Evolutionary conservation across 2,888 invertebrate genomes (phyloP).

Genomic region (Cataglyphis rosenhaueri): DNA sequence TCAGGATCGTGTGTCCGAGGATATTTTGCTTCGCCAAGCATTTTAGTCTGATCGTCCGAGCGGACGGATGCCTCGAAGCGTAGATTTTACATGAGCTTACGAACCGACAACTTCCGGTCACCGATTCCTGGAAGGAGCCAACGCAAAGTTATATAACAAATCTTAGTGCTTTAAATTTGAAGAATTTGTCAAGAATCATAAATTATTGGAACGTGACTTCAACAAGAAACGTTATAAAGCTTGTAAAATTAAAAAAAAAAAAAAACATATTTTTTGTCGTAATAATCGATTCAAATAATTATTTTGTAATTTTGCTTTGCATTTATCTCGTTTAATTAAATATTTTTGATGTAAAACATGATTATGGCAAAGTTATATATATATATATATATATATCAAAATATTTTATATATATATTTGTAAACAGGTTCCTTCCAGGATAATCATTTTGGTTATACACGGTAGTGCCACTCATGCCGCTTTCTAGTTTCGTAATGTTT

Average conservation of each 20-base stretch:
- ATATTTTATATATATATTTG: not conserved
- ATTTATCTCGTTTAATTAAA: not conserved
- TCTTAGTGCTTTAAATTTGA: not conserved
- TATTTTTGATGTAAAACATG: not conserved
- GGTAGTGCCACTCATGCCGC: not conserved
- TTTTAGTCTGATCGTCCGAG: not conserved
- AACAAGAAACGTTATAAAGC: not conserved
- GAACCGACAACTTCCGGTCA: not conserved
- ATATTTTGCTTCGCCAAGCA: not conserved
- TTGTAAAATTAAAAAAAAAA: not conserved
- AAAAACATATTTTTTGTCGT: not conserved
- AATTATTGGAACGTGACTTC: not conserved
- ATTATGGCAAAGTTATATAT: not conserved
- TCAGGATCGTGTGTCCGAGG: not conserved
- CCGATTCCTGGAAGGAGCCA: not conserved
- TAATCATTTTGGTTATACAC: not conserved
- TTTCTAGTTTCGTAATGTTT: conserved; percentile 2
- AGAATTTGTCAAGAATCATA: not conserved
- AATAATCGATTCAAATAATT: not conserved
- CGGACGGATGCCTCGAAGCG: not conserved
- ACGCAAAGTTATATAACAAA: not conserved
- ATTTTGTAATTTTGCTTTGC: not conserved
- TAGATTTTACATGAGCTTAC: conserved; percentile 2
- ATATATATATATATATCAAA: not conserved
- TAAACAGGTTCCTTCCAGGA: not conserved